Percentiles rank a stretch among this genome's conserved stretches.
Conservation (phyloP, 1,140 invertebrate genomes). For the Drosophila littoralis region DNA sequence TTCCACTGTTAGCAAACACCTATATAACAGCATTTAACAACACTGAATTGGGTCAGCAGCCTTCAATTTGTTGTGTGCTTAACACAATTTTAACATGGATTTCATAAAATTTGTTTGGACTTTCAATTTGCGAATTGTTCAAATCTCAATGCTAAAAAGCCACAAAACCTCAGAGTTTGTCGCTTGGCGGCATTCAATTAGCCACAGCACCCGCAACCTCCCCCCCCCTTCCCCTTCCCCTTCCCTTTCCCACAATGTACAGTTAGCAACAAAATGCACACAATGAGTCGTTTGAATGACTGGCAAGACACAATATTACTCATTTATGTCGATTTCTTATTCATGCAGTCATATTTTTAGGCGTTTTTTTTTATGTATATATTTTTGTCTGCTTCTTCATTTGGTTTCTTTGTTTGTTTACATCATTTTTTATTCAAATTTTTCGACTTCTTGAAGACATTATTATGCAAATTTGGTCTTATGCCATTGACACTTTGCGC, state of each 20-base stretch:
- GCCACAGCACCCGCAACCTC: neutral
- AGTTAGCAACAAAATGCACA: slow-evolving; percentile 49
- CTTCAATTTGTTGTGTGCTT: neutral
- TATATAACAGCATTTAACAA: neutral
- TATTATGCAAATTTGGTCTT: slow-evolving; percentile 70
- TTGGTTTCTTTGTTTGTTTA: slow-evolving; percentile 64
- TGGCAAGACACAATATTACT: slow-evolving; percentile 62
- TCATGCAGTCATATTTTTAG: slow-evolving; percentile 8
- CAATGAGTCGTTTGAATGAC: slow-evolving; percentile 16
- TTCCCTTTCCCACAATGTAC: slow-evolving; percentile 25
- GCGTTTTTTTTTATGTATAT: slow-evolving; percentile 14
- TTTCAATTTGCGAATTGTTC: slow-evolving; percentile 36
- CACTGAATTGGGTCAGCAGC: neutral
- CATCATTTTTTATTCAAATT: slow-evolving; percentile 68
- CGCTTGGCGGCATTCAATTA: slow-evolving; percentile 47
- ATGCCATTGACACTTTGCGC: slow-evolving; percentile 64
- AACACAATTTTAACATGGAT: neutral
- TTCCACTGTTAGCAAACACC: neutral
- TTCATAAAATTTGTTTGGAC: slow-evolving; percentile 16
- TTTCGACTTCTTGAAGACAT: slow-evolving; percentile 61
- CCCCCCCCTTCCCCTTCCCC: neutral
- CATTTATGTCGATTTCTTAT: slow-evolving; percentile 59
- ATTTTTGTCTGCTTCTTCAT: neutral
- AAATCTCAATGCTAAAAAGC: slow-evolving; percentile 14
- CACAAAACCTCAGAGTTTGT: neutral